Base-by-base conservation (phyloP, 2,888 invertebrate genomes). In the Tenthredo amoena region DNA sequence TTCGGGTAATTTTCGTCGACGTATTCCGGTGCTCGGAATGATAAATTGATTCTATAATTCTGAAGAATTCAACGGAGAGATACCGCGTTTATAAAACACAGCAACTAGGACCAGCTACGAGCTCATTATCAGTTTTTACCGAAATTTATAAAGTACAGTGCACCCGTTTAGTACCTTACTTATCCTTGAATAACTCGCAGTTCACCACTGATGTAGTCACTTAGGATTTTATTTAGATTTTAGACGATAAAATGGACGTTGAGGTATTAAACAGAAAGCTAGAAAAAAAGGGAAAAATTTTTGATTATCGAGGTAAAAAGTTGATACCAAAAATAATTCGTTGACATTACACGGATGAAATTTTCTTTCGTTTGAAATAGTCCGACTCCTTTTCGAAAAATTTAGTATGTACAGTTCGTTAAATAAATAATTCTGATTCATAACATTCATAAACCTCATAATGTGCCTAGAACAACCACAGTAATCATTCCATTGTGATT, bases 401-500 rank as follows among this genome's bases (percentile, higher is more conserved):
- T 55, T 77, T 55, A 15, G 4, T 74, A 18, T n/a, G n/a, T 21
- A 55, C 26, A 34, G 6, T 55, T 55, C 18, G 34, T 55, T 18
- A 6, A 55, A 77, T 55, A 31, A 55, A 1, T 55, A 31, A 77
- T 77, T 77, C n/a, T 77, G 50, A 50, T 77, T 77, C 31, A 55
- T 55, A 50, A 18, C 15, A 47, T 47, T 47, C 47, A 15, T 47
- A 47, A 15, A 47, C 18, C 40, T 15, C 21, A 74, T 43, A 74
- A 74, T 43, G 21, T 74, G 26, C 21, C 77, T n/a, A n/a, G 77
- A 55, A n/a, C 55, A 47, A 10, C 12, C 37, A 15, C 40, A 40
- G 81, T 62, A n/a, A 81, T 81, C 62, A 62, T 81, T 81, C 62
- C 40, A 81, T 81, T 62, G 81, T 81, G 40, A 62, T 81, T 81